phyloP scores from a whole-genome alignment of 2,113 vertebrate genomes.

The Plecotus auritus region DNA sequence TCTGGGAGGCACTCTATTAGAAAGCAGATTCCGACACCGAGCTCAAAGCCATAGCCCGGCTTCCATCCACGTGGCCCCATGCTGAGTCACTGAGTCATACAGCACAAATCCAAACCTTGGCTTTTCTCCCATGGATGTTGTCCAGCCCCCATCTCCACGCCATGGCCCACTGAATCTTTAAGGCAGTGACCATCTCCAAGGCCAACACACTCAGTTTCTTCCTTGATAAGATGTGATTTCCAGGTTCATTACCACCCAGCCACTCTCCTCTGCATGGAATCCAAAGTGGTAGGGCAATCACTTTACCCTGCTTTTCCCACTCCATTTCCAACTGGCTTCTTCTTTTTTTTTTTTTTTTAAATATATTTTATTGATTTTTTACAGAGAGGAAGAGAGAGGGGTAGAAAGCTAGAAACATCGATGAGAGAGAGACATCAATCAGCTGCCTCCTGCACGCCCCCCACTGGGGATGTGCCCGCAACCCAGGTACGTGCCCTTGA shows the following conservation, averaged over 20 bases:
- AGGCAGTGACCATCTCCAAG: neutral
- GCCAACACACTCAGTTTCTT: neutral
- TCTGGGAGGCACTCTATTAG: neutral
- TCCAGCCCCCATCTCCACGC: fast-evolving
- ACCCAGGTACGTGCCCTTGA: too few relatives aligned
- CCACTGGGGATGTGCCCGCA: too few relatives aligned
- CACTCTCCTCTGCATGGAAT: neutral
- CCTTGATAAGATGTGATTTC: neutral
- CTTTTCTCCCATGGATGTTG: neutral
- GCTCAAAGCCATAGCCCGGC: neutral
- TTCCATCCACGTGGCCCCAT: neutral
- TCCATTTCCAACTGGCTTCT: neutral
- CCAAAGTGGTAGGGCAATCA: neutral
- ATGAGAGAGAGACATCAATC: too few relatives aligned
- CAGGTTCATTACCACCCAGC: neutral
- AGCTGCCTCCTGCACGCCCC: too few relatives aligned
- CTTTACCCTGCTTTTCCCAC: neutral
- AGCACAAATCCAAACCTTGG: neutral
- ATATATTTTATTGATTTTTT: too few relatives aligned
- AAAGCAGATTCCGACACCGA: neutral
- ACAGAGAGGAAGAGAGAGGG: too few relatives aligned
- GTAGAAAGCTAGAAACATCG: too few relatives aligned
- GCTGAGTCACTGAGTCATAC: neutral
- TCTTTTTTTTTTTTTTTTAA: too few relatives aligned
- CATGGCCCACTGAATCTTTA: neutral